Percentiles rank a stretch among this genome's conserved stretches.
Evolutionary conservation across 2,797 vertebrate genomes (phyloP).

Genomic region (Bovichtus diacanthus): DNA sequence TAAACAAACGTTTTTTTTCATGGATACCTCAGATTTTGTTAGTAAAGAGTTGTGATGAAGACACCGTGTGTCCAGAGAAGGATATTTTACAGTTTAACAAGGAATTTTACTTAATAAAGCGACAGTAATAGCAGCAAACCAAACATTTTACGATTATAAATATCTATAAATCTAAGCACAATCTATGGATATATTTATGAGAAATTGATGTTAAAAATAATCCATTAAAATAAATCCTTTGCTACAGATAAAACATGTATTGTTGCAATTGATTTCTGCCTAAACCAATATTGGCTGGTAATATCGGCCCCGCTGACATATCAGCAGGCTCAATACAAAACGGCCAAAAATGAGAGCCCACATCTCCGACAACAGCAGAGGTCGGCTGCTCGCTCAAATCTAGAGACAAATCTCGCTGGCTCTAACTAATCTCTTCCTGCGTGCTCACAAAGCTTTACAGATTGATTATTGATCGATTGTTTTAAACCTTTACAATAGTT

Average conservation of each 20-base stretch:
- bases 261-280: conserved; percentile 1
- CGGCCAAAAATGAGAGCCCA: background rate
- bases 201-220: background rate
- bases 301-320: conserved; percentile 2
- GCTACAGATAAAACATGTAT: background rate
- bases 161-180: background rate
- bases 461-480: conserved; percentile 37
- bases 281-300: background rate
- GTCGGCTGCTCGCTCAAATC: background rate
- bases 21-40: background rate
- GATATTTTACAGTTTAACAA: background rate
- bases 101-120: background rate
- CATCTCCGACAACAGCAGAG: background rate
- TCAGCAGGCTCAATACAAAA: conserved; percentile 3
- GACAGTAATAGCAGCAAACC: background rate
- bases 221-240: background rate
- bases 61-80: background rate
- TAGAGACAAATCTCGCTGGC: background rate
- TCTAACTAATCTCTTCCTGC: background rate
- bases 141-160: background rate
- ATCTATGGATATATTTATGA: background rate
- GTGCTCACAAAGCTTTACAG: background rate
- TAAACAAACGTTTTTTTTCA: background rate
- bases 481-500: conserved; percentile 23
- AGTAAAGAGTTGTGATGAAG: background rate